Evolutionary conservation across 2,888 invertebrate species (phyloP).

Genomic region (Apotomis betuletana): DNA sequence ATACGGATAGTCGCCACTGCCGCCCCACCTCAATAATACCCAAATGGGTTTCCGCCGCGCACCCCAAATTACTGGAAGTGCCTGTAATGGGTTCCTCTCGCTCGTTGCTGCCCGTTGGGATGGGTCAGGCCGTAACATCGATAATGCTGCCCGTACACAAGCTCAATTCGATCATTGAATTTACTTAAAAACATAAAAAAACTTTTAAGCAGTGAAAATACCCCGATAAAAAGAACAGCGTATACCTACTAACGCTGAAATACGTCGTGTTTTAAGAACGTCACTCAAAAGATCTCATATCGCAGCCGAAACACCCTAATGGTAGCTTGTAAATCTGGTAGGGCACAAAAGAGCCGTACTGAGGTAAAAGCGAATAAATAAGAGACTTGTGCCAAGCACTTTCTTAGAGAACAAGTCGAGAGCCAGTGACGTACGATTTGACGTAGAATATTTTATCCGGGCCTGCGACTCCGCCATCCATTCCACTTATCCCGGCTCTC

Average conservation of each 20-base stretch:
- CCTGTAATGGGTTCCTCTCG: conserved; percentile 60
- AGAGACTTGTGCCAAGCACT: conserved; percentile 79
- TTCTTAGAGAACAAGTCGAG: conserved; percentile 75
- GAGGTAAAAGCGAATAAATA: conserved; percentile 80
- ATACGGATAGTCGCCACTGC: conserved; percentile 57
- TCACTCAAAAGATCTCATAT: conserved; percentile 22
- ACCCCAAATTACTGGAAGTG: conserved; percentile 58
- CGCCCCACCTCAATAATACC: conserved; percentile 60
- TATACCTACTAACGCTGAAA: neutral
- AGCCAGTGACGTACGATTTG: conserved; percentile 82
- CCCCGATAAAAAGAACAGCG: conserved; percentile 1
- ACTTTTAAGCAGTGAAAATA: neutral
- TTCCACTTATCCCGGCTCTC: conserved; percentile 81
- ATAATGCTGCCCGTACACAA: conserved; percentile 32
- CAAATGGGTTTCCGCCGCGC: conserved; percentile 65
- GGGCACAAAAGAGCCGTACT: conserved; percentile 71
- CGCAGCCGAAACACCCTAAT: conserved; percentile 53
- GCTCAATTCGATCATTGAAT: conserved; percentile 9
- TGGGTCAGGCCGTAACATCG: conserved; percentile 52
- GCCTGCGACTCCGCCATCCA: conserved; percentile 74
- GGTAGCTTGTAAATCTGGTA: conserved; percentile 68
- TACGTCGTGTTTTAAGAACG: conserved; percentile 24
- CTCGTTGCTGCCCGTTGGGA: conserved; percentile 46
- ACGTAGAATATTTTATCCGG: conserved; percentile 81
- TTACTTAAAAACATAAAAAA: neutral